phyloP scores from a whole-genome alignment of 2,113 vertebrate species.

The Xerus inauris region DNA sequence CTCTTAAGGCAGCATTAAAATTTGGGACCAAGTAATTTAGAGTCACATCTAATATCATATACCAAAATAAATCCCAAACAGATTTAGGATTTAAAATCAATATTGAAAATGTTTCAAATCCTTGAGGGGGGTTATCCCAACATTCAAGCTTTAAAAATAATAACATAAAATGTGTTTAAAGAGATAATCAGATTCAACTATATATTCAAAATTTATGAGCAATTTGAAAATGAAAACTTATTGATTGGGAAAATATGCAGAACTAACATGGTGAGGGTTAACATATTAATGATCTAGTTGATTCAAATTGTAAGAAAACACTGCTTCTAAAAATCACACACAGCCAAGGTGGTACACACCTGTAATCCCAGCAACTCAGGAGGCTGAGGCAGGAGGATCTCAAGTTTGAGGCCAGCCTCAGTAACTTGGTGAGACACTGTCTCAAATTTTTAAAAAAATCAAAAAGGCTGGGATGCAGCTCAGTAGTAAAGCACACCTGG shows the following conservation, averaged over 20 bases:
- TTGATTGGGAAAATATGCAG: slow-evolving; percentile 5
- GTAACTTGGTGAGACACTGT: too few species aligned
- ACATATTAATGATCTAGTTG: neutral
- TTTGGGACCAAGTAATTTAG: neutral
- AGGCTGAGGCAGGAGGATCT: too few species aligned
- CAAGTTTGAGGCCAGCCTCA: too few species aligned
- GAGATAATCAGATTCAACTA: slow-evolving; percentile 33
- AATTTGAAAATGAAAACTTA: slow-evolving; percentile 60
- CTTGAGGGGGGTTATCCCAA: neutral
- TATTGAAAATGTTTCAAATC: slow-evolving; percentile 42
- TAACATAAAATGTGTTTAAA: neutral
- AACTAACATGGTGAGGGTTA: neutral
- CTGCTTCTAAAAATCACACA: neutral
- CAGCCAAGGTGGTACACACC: neutral
- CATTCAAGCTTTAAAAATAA: slow-evolving; percentile 45
- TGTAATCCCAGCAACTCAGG: too few species aligned
- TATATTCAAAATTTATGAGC: slow-evolving; percentile 13
- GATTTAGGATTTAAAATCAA: neutral
- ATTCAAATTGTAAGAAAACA: slow-evolving; percentile 16
- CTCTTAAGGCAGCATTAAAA: neutral
- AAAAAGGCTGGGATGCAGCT: too few species aligned
- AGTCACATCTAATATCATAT: neutral
- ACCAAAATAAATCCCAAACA: slow-evolving; percentile 25
- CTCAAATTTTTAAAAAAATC: too few species aligned
- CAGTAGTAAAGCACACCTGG: too few species aligned